Evolutionary conservation across 2,113 vertebrate genomes (phyloP).

Genomic region (Melanotaenia duboulayi): DNA sequence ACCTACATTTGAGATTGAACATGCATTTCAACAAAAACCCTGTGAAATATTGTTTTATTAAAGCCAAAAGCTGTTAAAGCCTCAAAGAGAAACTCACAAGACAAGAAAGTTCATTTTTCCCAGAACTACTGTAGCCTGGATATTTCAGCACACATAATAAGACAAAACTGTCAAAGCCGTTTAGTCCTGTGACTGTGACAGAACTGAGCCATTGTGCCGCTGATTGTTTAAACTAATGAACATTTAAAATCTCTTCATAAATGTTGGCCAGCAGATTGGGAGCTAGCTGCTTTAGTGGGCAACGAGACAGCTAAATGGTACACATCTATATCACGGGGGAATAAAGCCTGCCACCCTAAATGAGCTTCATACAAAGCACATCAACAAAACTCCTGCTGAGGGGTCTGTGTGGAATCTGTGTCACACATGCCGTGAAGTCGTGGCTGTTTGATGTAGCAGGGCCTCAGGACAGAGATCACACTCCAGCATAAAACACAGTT

Average conservation of each 20-base stretch:
- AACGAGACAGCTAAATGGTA: slow-evolving; percentile 25
- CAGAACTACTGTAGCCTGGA: slow-evolving; percentile 10
- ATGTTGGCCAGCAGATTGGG: slow-evolving; percentile 39
- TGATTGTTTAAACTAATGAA: slow-evolving; percentile 59
- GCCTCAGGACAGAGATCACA: slow-evolving; percentile 76
- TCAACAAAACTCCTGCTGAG: slow-evolving; percentile 43
- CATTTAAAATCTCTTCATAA: slow-evolving; percentile 51
- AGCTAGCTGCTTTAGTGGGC: slow-evolving; percentile 20
- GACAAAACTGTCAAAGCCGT: slow-evolving; percentile 22
- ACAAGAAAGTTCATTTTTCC: slow-evolving; percentile 20
- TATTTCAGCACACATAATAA: slow-evolving; percentile 31
- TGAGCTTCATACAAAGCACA: slow-evolving; percentile 51
- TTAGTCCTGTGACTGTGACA: slow-evolving; percentile 30
- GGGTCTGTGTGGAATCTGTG: slow-evolving; percentile 59
- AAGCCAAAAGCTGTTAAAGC: neutral
- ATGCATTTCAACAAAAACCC: neutral
- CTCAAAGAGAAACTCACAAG: neutral
- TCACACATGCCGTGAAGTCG: slow-evolving; percentile 56
- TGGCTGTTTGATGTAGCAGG: slow-evolving; percentile 68
- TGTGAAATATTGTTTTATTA: neutral
- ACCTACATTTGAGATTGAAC: neutral
- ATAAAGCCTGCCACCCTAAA: slow-evolving; percentile 41
- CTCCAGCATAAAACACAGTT: slow-evolving; percentile 74
- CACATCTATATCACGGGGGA: slow-evolving; percentile 33
- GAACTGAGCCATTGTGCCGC: slow-evolving; percentile 19